These are phyloP conservation scores for Epizoanthus scotinus DNA, from an alignment of 92 coral and sea anemone genomes.

Conservation along the genomic window DNA sequence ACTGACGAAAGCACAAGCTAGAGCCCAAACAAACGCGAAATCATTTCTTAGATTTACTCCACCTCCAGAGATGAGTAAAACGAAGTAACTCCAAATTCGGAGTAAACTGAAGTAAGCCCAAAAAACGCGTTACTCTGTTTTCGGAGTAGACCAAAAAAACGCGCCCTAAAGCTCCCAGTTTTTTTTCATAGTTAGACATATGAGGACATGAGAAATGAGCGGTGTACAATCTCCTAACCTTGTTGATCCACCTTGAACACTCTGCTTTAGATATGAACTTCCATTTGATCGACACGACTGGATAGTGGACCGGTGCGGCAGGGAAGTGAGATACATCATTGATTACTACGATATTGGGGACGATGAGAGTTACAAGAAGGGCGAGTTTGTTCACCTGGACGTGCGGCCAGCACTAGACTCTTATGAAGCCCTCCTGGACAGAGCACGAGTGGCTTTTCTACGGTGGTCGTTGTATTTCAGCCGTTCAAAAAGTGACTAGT, in stretches of 20 bases:
- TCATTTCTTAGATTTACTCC: no score
- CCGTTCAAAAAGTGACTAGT: conserved; percentile 60
- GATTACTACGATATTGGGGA: conserved; percentile 97
- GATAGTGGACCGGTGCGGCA: conserved; percentile 95
- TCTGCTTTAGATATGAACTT: conserved; percentile 76
- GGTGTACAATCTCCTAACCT: not conserved
- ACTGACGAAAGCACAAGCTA: no score
- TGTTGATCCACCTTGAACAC: not conserved
- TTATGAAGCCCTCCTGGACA: conserved; percentile 81
- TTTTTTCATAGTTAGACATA: no score
- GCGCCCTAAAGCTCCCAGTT: no score
- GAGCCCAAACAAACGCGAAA: no score
- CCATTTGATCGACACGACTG: conserved; percentile 99
- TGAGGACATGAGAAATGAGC: not conserved
- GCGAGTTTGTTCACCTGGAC: conserved; percentile 94
- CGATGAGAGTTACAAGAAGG: conserved; percentile 88
- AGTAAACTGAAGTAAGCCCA: no score
- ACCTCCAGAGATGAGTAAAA: no score
- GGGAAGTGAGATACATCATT: conserved; percentile 86
- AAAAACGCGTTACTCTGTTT: no score
- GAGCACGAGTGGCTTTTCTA: conserved; percentile 87
- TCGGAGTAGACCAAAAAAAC: no score
- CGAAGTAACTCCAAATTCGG: no score
- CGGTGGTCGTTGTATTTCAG: conserved; percentile 89
- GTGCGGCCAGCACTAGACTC: conserved; percentile 97